Evolutionary conservation across 1,140 invertebrate genomes (phyloP).

Genomic region (Drosophila albomicans): DNA sequence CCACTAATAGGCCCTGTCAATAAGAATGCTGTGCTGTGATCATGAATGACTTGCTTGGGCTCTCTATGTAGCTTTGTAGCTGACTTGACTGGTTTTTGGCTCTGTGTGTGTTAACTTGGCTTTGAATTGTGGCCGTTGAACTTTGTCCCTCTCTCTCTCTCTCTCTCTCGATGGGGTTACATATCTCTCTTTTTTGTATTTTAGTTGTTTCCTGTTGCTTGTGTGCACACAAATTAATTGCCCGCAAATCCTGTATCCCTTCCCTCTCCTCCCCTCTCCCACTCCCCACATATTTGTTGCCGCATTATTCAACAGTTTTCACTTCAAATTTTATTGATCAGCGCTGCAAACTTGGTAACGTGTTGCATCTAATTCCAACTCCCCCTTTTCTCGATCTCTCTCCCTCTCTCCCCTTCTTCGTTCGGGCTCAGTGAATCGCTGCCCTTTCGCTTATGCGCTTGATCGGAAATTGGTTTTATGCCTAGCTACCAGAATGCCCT

Average conservation of each 20-base stretch:
- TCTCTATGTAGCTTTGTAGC: background rate
- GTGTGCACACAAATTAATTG: conserved; percentile 77
- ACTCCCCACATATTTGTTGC: conserved; percentile 18
- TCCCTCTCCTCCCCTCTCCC: conserved; percentile 6
- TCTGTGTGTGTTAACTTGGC: background rate
- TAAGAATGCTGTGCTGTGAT: conserved; percentile 37
- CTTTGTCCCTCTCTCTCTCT: conserved; percentile 19
- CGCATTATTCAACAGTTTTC: conserved; percentile 80
- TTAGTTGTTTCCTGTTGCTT: conserved; percentile 65
- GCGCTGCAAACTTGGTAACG: conserved; percentile 52
- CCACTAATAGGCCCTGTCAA: conserved; percentile 78
- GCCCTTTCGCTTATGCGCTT: conserved; percentile 51
- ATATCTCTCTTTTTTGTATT: conserved; percentile 2
- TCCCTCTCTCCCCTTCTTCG: conserved; percentile 9
- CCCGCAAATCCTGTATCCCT: conserved; percentile 78
- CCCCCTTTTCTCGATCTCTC: background rate
- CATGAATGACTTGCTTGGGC: conserved; percentile 37
- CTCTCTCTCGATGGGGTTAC: conserved; percentile 2
- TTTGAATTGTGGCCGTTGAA: conserved; percentile 62
- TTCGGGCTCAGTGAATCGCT: conserved; percentile 53
- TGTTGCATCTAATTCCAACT: conserved; percentile 60
- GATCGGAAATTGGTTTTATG: conserved; percentile 81
- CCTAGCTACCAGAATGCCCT: conserved; percentile 46
- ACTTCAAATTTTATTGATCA: conserved; percentile 76
- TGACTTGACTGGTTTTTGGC: background rate